Percentiles rank a stretch among this genome's conserved stretches.
Conservation (phyloP, 1,140 invertebrate genomes). For the Drosophila guanche region DNA sequence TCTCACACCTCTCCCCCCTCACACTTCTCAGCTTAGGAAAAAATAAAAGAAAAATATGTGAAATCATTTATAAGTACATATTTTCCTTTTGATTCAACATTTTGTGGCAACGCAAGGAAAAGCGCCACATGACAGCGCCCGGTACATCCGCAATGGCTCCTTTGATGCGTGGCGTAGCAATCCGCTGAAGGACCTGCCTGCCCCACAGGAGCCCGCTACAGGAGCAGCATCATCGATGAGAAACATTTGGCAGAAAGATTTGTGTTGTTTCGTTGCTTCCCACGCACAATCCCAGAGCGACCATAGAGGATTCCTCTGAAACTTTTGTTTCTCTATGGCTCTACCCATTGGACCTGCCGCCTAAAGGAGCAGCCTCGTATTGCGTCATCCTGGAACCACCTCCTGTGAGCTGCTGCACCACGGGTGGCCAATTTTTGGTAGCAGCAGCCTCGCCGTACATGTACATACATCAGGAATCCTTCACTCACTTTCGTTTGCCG, state of each 20-base stretch:
- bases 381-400: neutral
- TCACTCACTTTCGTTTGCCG: slow-evolving; percentile 40
- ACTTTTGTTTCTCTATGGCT: neutral
- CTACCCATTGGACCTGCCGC: slow-evolving; percentile 4
- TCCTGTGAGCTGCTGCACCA: slow-evolving; percentile 36
- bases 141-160: slow-evolving; percentile 39
- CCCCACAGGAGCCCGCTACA: slow-evolving; percentile 24
- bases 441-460: slow-evolving; percentile 32
- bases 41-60: slow-evolving; percentile 17
- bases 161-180: slow-evolving; percentile 37
- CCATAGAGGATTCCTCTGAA: slow-evolving; percentile 17
- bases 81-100: slow-evolving; percentile 16
- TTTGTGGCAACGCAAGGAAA: slow-evolving; percentile 37
- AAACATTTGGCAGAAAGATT: slow-evolving; percentile 12
- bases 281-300: slow-evolving; percentile 39
- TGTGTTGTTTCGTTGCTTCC: slow-evolving; percentile 25
- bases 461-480: slow-evolving; percentile 41
- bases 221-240: slow-evolving; percentile 25
- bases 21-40: neutral
- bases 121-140: slow-evolving; percentile 43
- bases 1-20: slow-evolving; percentile 7
- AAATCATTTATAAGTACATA: slow-evolving; percentile 32
- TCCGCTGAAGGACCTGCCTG: slow-evolving; percentile 34
- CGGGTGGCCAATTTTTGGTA: slow-evolving; percentile 67
- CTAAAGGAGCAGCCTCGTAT: slow-evolving; percentile 11